Conservation (phyloP, 2,113 vertebrate species). For the Chaetorhynchus papuensis region DNA sequence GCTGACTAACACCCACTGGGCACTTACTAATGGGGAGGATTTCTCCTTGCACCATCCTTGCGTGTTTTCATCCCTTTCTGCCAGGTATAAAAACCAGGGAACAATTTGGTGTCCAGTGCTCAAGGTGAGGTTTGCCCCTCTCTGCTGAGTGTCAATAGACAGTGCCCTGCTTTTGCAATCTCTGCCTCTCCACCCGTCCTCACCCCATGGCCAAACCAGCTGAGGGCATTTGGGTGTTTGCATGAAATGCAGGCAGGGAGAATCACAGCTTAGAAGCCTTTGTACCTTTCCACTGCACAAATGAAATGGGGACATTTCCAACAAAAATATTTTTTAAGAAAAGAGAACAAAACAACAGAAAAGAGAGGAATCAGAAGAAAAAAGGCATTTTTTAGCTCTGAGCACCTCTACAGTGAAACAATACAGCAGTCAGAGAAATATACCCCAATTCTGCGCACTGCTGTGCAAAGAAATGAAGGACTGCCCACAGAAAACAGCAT, state of each 20-base stretch:
- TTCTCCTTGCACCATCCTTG: not conserved
- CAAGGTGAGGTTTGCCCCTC: not conserved
- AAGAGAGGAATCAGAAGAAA: not conserved
- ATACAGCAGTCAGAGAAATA: not conserved
- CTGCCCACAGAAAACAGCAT: conserved; percentile 8
- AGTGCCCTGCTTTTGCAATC: not conserved
- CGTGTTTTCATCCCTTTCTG: not conserved
- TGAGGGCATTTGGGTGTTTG: not conserved
- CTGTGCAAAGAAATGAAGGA: not conserved
- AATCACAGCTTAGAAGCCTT: not conserved
- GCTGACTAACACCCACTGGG: not conserved
- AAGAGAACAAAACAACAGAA: not conserved
- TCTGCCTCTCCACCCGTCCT: not conserved
- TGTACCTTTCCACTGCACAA: not conserved
- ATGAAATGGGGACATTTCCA: not conserved
- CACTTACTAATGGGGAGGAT: accelerated
- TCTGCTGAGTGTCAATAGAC: not conserved
- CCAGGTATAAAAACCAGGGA: not conserved
- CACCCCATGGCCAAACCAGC: not conserved
- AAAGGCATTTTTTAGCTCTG: not conserved
- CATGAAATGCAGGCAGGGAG: not conserved
- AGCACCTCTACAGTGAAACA: not conserved
- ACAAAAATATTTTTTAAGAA: not conserved
- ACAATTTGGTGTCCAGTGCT: not conserved
- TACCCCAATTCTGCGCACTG: not conserved